Conservation (phyloP, 2,113 vertebrate genomes). For the Lates calcarifer region DNA sequence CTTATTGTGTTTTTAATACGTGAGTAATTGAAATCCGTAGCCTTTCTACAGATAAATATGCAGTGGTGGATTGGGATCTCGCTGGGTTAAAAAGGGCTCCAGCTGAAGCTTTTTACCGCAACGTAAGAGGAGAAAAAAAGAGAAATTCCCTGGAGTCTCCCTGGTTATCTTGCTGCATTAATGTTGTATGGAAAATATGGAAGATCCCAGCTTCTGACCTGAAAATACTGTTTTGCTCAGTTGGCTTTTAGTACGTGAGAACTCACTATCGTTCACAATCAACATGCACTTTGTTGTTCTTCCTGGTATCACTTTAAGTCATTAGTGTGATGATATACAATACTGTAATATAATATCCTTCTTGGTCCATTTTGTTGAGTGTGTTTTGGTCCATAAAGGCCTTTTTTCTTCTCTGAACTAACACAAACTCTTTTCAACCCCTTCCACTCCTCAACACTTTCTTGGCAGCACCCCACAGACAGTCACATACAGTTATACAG, state of each 20-base stretch:
- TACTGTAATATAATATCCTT: background rate
- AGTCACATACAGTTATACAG: background rate
- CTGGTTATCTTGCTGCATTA: conserved; percentile 24
- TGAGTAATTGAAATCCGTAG: background rate
- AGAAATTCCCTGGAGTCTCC: conserved; percentile 23
- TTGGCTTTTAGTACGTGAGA: background rate
- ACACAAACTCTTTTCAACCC: background rate
- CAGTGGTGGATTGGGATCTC: conserved; percentile 10
- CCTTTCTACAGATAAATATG: conserved; percentile 22
- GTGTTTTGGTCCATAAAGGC: background rate
- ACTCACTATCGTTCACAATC: background rate
- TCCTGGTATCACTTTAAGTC: background rate
- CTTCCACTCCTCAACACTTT: background rate
- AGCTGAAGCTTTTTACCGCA: background rate
- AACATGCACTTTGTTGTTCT: background rate
- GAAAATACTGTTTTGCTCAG: conserved; percentile 31
- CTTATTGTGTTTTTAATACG: background rate
- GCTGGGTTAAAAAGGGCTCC: conserved; percentile 3
- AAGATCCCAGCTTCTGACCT: conserved; percentile 27
- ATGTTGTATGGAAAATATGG: conserved; percentile 35
- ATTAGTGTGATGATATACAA: background rate
- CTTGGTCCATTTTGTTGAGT: background rate
- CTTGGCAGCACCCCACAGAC: background rate
- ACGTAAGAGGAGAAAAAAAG: background rate
- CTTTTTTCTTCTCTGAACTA: background rate